A percentile compares a stretch with the other conserved stretches of the same genome.
phyloP scores from a whole-genome alignment of 2,797 vertebrate species.

The Sebastes vulpes region DNA sequence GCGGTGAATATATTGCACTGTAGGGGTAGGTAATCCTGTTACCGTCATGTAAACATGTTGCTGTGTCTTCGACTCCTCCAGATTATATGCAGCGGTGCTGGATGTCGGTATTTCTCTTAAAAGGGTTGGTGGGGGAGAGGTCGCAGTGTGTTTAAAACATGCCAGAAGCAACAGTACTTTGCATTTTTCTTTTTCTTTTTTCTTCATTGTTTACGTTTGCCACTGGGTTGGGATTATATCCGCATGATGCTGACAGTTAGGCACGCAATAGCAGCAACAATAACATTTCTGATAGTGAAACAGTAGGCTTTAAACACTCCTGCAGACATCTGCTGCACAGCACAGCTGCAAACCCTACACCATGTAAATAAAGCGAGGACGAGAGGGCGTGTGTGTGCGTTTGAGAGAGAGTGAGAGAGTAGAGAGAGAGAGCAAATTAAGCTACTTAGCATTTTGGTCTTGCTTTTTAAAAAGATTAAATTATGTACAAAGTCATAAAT shows the following conservation, averaged over 20 bases:
- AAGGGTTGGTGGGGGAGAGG: background rate
- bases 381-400: background rate
- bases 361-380: conserved; percentile 7
- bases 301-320: conserved; percentile 70
- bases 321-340: conserved; percentile 66
- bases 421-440: conserved; percentile 65
- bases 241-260: conserved; percentile 70
- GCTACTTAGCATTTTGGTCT: conserved; percentile 69
- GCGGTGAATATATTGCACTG: conserved; percentile 11
- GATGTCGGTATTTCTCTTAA: conserved; percentile 44
- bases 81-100: conserved; percentile 16
- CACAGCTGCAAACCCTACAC: conserved; percentile 45
- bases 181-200: conserved; percentile 46
- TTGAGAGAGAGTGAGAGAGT: background rate
- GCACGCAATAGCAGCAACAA: conserved; percentile 57
- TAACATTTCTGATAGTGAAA: conserved; percentile 60
- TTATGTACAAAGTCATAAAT: conserved; percentile 70
- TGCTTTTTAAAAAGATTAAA: conserved; percentile 75
- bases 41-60: conserved; percentile 53
- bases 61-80: conserved; percentile 18
- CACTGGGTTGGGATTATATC: conserved; percentile 78
- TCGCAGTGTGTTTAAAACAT: conserved; percentile 30
- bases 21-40: conserved; percentile 55
- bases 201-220: conserved; percentile 77
- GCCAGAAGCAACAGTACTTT: conserved; percentile 62